Conservation (phyloP, 2,113 vertebrate species). For the Chiloscyllium plagiosum region DNA sequence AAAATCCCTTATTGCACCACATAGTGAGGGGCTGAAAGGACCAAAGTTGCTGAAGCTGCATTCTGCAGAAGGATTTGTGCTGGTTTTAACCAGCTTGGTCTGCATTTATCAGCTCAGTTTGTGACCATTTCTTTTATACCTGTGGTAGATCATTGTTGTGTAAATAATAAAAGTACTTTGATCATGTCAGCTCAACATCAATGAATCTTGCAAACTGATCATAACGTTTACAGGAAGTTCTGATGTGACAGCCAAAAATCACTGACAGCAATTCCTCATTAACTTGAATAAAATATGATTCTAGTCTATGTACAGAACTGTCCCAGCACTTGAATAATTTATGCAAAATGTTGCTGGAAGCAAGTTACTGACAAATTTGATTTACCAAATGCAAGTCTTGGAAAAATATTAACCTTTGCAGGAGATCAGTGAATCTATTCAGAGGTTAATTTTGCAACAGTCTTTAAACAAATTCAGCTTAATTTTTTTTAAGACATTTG, state of each 20-base stretch:
- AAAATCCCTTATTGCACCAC: background rate
- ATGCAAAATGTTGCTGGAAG: slow-evolving; percentile 8
- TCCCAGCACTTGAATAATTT: slow-evolving; percentile 17
- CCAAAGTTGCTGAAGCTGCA: background rate
- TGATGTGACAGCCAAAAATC: background rate
- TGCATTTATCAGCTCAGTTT: background rate
- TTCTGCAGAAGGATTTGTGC: background rate
- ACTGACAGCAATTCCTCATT: background rate
- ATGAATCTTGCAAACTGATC: background rate
- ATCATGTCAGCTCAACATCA: background rate
- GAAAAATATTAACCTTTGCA: background rate
- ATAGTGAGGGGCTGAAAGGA: background rate
- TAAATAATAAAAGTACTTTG: background rate
- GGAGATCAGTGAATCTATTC: background rate
- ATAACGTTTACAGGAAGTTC: background rate
- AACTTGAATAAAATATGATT: background rate
- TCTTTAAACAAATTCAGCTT: background rate
- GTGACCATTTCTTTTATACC: background rate
- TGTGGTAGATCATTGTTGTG: background rate
- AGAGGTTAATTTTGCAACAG: background rate
- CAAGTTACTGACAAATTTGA: slow-evolving; percentile 7
- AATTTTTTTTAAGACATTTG: too few species aligned
- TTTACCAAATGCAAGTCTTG: background rate
- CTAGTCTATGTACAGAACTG: background rate
- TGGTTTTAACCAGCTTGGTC: background rate